These are phyloP conservation scores for Mamestra configurata DNA, from an alignment of 1,140 invertebrate genomes.

Conservation along the genomic window DNA sequence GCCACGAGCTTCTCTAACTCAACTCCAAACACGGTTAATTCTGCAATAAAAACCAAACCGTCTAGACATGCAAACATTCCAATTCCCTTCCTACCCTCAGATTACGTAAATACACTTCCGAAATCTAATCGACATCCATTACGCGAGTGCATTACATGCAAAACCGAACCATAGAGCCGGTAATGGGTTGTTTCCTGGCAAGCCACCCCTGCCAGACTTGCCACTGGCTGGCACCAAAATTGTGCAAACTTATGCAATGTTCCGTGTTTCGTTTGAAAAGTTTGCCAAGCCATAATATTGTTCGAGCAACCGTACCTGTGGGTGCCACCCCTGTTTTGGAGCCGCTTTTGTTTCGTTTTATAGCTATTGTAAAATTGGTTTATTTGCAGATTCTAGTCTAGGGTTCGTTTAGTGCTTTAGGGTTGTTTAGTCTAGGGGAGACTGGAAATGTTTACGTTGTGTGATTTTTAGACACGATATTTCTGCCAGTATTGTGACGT, in stretches of 20 bases:
- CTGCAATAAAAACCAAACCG: background rate
- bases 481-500: too few species aligned
- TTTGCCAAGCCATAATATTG: constrained; percentile 46
- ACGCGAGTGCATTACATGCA: constrained; percentile 32
- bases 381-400: background rate
- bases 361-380: constrained; percentile 3
- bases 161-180: constrained; percentile 23
- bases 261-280: constrained; percentile 27
- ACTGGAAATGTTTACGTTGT: too few species aligned
- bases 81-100: background rate
- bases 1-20: too few species aligned
- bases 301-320: constrained; percentile 19
- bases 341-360: constrained; percentile 11
- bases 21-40: background rate
- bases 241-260: constrained; percentile 60
- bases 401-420: background rate
- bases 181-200: constrained; percentile 41
- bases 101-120: constrained; percentile 25
- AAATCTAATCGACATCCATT: constrained; percentile 20
- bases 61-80: background rate
- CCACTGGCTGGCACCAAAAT: constrained; percentile 48
- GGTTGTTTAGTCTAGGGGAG: background rate
- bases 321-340: background rate
- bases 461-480: too few species aligned
- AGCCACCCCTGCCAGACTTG: background rate